Conservation (phyloP, 2,888 invertebrate species). For the Autographa gamma region DNA sequence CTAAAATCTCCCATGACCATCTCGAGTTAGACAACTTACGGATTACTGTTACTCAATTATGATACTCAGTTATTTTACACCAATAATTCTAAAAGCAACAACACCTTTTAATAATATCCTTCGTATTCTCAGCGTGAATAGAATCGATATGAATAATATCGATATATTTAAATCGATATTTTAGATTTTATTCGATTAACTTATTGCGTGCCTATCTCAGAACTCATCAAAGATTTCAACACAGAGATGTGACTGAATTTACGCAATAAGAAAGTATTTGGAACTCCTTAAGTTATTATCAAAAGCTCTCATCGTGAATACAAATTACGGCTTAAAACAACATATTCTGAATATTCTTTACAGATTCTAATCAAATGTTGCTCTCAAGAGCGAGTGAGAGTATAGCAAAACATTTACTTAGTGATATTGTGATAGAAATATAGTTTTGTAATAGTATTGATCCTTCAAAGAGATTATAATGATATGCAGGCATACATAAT, state of each 20-base stretch:
- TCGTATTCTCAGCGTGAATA: conserved; percentile 24
- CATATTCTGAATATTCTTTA: neutral
- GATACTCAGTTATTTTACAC: conserved; percentile 28
- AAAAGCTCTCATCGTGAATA: conserved; percentile 2
- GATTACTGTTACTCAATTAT: conserved; percentile 46
- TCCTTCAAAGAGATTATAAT: too few species aligned
- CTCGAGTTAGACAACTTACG: conserved; percentile 50
- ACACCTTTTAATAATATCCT: conserved; percentile 29
- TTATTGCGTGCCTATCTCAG: neutral
- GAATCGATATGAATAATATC: conserved; percentile 20
- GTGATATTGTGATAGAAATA: too few species aligned
- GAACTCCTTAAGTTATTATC: conserved; percentile 4
- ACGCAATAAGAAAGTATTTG: conserved; percentile 3
- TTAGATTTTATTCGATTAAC: conserved; percentile 22
- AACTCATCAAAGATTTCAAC: conserved; percentile 5
- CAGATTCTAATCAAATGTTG: neutral
- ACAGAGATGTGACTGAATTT: neutral
- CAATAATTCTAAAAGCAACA: conserved; percentile 21
- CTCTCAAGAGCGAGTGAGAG: neutral
- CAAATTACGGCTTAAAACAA: neutral
- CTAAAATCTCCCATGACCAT: conserved; percentile 66
- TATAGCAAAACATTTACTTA: too few species aligned
- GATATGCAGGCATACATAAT: too few species aligned
- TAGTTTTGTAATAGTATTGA: too few species aligned
- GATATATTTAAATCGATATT: conserved; percentile 15